Conservation (phyloP, 2,797 vertebrate species). For the Macropodus opercularis region DNA sequence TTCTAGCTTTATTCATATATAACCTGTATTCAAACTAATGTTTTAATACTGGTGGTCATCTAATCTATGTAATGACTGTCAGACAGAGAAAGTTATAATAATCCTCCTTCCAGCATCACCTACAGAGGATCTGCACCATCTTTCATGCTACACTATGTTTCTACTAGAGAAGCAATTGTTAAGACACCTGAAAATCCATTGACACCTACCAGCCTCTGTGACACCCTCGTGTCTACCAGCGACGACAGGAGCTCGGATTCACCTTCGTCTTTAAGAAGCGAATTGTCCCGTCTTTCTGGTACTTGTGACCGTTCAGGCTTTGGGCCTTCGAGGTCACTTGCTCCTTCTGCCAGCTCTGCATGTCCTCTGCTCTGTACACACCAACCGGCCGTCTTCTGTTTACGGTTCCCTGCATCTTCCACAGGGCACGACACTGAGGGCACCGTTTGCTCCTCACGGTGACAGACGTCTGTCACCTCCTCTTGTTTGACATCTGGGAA, state of each 20-base stretch:
- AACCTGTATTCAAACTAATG: too few relatives aligned
- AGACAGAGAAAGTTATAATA: not conserved
- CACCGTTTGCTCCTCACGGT: slow-evolving; percentile 12
- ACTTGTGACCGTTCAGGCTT: not conserved
- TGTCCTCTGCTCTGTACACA: slow-evolving; percentile 2
- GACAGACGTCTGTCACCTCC: slow-evolving; percentile 30
- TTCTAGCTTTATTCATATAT: too few relatives aligned
- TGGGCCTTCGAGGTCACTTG: not conserved
- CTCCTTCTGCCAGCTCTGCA: slow-evolving; percentile 4
- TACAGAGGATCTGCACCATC: too few relatives aligned
- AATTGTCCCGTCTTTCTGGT: not conserved
- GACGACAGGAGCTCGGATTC: not conserved
- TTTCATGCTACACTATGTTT: not conserved
- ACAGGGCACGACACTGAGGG: not conserved
- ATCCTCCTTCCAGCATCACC: not conserved
- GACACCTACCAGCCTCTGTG: slow-evolving; percentile 44
- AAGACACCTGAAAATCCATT: not conserved
- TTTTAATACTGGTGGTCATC: too few relatives aligned
- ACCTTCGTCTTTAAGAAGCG: not conserved
- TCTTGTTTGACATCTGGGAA: slow-evolving; percentile 24
- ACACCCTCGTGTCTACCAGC: slow-evolving; percentile 18
- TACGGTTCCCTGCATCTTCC: slow-evolving; percentile 14
- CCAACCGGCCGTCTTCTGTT: slow-evolving; percentile 9
- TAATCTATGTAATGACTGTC: too few relatives aligned
- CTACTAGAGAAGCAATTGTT: not conserved